Evolutionary conservation across 2,113 vertebrate genomes (phyloP), one percentile per base, ranked within the genome.

Genomic region (Rhinichthys klamathensis): DNA sequence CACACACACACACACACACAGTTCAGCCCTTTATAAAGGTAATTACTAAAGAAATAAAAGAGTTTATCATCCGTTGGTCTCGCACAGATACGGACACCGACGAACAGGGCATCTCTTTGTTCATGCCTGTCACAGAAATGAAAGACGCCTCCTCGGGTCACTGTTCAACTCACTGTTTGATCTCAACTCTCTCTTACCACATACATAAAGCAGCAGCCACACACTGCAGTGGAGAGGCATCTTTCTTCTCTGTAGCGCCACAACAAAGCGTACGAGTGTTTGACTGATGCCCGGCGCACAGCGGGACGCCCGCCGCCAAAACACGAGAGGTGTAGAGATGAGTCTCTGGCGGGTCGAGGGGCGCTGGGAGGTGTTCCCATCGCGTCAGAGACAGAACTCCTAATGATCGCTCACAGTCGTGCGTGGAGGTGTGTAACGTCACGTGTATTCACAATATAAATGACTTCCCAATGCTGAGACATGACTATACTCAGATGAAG

Each of bases 191-290:
- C 16, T 73, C 63, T 76, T 35, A 82, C 63, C 85, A 75, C 35
- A 25, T 0, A 25, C 2, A 3, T 27, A 78, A 72, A 69, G 27
- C 80, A 70, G 18, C 67, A 35, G 38, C 58, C 75, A 32, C 35
- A 84, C 7, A 25, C 58, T 9, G 8, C 56, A 4, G 2, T 35
- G 58, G 70, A 63, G 4, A 74, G 15, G 9, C 46, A 7, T 76
- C 87, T 88, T 87, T 90, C 70, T 87, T 85, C 87, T 86, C 83
- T 61, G 9, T 77, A 86, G 44, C 54, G 84, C 12, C 61, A 38
- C 72, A 54, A 61, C 67, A 58, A 77, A 84, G 38, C 5, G 32
- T 8, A 9, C 23, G 49, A 80, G 51, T 44, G 60, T 46, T 81
- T 65, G 46, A 70, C 46, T 73, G 67, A 10, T 49, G 81, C 27